A percentile compares a stretch with the other conserved stretches of the same genome.
These are phyloP conservation scores for Sarcophaga peregrina DNA, from an alignment of 1,140 invertebrate genomes.

Conservation along the genomic window DNA sequence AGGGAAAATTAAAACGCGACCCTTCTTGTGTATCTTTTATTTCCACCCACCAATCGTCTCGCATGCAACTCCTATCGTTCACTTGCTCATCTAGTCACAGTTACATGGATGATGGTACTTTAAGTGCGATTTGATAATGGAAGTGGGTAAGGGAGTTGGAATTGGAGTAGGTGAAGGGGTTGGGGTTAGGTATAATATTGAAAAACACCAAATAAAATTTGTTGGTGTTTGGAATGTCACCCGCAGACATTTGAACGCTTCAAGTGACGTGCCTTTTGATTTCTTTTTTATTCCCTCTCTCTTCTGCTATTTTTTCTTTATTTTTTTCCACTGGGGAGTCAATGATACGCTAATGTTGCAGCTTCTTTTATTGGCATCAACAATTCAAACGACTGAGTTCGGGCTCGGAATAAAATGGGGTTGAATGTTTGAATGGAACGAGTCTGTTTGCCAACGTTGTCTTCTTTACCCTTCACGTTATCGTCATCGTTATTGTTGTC, in stretches of 20 bases:
- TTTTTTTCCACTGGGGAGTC: constrained; percentile 26
- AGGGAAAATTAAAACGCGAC: background rate
- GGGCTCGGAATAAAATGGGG: background rate
- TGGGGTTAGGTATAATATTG: background rate
- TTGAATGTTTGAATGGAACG: background rate
- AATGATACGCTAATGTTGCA: constrained; percentile 46
- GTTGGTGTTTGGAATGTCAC: constrained; percentile 50
- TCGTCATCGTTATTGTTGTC: background rate
- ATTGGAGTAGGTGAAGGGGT: background rate
- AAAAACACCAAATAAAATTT: constrained; percentile 48
- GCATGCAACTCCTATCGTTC: background rate
- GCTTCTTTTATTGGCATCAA: constrained; percentile 38
- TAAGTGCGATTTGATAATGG: background rate
- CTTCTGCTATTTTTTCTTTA: background rate
- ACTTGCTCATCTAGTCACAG: background rate
- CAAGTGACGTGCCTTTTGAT: constrained; percentile 35
- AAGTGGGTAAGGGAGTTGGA: background rate
- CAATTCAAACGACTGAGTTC: background rate
- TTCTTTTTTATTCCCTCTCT: background rate
- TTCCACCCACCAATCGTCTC: background rate
- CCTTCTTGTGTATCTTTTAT: constrained; percentile 2
- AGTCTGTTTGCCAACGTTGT: background rate
- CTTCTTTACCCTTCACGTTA: too few relatives aligned
- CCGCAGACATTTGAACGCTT: constrained; percentile 49
- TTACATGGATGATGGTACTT: background rate